Evolutionary conservation across 1,140 invertebrate species (phyloP).

Genomic region (Chrysopa pallens): DNA sequence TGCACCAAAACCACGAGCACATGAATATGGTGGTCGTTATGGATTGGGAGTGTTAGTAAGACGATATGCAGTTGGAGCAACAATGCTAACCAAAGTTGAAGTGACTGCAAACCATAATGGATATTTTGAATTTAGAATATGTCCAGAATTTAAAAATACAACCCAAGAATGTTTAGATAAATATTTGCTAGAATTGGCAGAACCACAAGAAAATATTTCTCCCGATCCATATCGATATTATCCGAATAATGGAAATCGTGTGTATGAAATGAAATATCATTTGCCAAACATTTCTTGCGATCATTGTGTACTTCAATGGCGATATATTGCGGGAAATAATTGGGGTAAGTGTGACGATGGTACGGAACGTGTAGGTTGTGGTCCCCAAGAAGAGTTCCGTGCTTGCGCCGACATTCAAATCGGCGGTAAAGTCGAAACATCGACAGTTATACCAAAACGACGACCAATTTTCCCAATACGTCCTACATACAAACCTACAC

Average conservation of each 20-base stretch:
- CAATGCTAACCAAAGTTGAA: slow-evolving; percentile 54
- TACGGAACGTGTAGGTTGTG: slow-evolving; percentile 56
- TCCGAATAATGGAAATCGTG: slow-evolving; percentile 54
- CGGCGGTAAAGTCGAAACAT: slow-evolving; percentile 20
- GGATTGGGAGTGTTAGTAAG: slow-evolving; percentile 63
- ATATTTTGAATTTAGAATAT: slow-evolving; percentile 76
- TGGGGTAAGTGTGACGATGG: slow-evolving; percentile 59
- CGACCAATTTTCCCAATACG: slow-evolving; percentile 4
- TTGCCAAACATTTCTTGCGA: slow-evolving; percentile 39
- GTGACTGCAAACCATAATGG: slow-evolving; percentile 65
- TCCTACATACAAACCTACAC: slow-evolving; percentile 3
- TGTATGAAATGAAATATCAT: slow-evolving; percentile 44
- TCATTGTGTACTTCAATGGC: slow-evolving; percentile 69
- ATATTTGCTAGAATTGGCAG: slow-evolving; percentile 36
- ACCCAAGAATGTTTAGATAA: slow-evolving; percentile 61
- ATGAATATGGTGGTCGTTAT: slow-evolving; percentile 73
- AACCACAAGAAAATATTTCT: slow-evolving; percentile 19
- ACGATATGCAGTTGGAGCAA: slow-evolving; percentile 44
- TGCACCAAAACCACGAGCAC: slow-evolving; percentile 42
- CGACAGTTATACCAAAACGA: slow-evolving; percentile 1
- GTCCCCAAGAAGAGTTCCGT: slow-evolving; percentile 73
- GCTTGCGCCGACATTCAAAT: slow-evolving; percentile 70
- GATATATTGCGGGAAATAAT: slow-evolving; percentile 62
- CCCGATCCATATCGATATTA: slow-evolving; percentile 36
- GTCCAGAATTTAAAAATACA: slow-evolving; percentile 38